phyloP scores from a whole-genome alignment of 2,888 invertebrate genomes.

The Cephus pulcher region DNA sequence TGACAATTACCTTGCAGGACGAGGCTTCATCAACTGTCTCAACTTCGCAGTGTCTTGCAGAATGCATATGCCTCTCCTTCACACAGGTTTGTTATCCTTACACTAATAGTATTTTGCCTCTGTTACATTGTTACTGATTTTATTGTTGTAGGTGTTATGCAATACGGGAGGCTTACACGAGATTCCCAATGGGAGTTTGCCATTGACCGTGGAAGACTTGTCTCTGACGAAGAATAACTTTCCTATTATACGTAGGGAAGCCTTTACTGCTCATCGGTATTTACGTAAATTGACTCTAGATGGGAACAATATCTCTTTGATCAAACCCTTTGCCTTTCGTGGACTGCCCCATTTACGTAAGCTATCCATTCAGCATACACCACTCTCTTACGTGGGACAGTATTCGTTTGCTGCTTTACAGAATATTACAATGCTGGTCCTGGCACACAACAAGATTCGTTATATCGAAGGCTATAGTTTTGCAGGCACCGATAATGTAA shows the following conservation, averaged over 20 bases:
- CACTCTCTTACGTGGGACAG: conserved; percentile 81
- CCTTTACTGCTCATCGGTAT: conserved; percentile 83
- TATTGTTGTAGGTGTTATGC: conserved; percentile 80
- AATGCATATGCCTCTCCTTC: conserved; percentile 88
- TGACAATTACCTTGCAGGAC: conserved; percentile 46
- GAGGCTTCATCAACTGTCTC: conserved; percentile 45
- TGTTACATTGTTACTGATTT: conserved; percentile 15
- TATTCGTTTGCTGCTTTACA: conserved; percentile 88
- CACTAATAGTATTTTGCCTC: neutral
- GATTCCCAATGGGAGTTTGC: conserved; percentile 81
- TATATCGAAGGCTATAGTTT: conserved; percentile 83
- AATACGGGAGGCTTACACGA: conserved; percentile 86
- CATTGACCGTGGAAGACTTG: conserved; percentile 83
- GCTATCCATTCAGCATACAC: conserved; percentile 88
- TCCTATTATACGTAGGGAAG: conserved; percentile 83
- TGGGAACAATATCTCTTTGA: conserved; percentile 86
- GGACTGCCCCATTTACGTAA: conserved; percentile 82
- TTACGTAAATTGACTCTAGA: conserved; percentile 86
- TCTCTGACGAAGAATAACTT: conserved; percentile 89
- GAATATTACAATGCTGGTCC: conserved; percentile 79
- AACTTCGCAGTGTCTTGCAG: conserved; percentile 77
- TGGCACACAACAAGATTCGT: conserved; percentile 78
- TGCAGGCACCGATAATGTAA: conserved; percentile 87
- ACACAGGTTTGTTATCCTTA: conserved; percentile 75
- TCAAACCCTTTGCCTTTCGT: conserved; percentile 88